A percentile compares a stretch with the other conserved stretches of the same genome.
These are phyloP conservation scores for Leptopterna dolabrata DNA, from an alignment of 2,888 invertebrate genomes.

Conservation along the genomic window DNA sequence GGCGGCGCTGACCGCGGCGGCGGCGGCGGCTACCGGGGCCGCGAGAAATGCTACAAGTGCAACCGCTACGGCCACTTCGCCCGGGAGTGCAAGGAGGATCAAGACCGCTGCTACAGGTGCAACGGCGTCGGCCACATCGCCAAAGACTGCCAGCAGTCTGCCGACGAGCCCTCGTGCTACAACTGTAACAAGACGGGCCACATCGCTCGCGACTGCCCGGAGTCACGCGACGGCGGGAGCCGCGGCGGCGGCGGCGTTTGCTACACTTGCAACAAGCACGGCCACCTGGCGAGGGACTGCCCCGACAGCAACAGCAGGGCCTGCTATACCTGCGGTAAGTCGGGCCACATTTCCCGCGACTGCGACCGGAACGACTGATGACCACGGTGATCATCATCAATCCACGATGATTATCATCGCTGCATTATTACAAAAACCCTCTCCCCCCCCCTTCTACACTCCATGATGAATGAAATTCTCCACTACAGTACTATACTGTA, in stretches of 20 bases:
- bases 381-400: not conserved
- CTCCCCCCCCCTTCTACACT: not conserved
- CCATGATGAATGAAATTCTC: not conserved
- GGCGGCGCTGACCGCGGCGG: conserved; percentile 69
- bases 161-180: conserved; percentile 70
- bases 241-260: conserved; percentile 71
- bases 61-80: conserved; percentile 94
- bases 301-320: conserved; percentile 75
- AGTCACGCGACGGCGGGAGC: conserved; percentile 70
- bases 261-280: conserved; percentile 78
- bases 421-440: not conserved
- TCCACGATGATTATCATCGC: not conserved
- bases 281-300: conserved; percentile 77
- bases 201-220: conserved; percentile 75
- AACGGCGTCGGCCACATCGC: conserved; percentile 94
- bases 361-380: conserved; percentile 70
- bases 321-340: conserved; percentile 93
- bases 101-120: conserved; percentile 79
- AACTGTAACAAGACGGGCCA: conserved; percentile 80
- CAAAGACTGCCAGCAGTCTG: conserved; percentile 85
- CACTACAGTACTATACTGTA: conserved; percentile 1
- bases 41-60: conserved; percentile 96
- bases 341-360: conserved; percentile 90
- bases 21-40: conserved; percentile 70
- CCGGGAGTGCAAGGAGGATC: conserved; percentile 92